These are phyloP conservation scores for Toxotes lorentzi DNA, from an alignment of 2,797 vertebrate genomes.

Conservation along the genomic window DNA sequence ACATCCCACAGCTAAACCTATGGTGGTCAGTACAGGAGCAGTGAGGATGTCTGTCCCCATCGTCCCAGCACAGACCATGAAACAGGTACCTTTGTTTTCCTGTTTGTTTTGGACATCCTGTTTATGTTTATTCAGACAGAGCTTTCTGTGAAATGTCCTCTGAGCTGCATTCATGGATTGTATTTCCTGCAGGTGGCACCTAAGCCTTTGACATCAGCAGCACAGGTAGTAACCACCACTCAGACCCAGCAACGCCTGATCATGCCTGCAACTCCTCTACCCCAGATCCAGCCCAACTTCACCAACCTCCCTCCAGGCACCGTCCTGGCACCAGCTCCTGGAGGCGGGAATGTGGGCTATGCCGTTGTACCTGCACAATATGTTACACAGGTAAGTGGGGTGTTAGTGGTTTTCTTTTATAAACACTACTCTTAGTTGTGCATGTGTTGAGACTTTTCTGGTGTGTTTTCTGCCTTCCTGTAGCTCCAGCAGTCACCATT, in stretches of 20 bases:
- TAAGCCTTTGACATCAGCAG: conserved; percentile 89
- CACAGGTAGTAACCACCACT: conserved; percentile 91
- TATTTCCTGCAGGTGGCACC: conserved; percentile 87
- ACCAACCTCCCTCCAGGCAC: conserved; percentile 96
- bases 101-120: no score
- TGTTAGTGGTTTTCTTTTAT: not conserved
- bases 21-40: conserved; percentile 91
- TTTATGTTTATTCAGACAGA: not conserved
- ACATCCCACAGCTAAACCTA: conserved; percentile 89
- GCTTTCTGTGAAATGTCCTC: not conserved
- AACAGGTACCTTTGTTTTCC: conserved; percentile 87
- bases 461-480: not conserved
- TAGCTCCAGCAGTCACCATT: conserved; percentile 95
- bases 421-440: not conserved
- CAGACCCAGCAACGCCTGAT: conserved; percentile 97
- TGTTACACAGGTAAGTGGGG: conserved; percentile 92
- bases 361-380: conserved; percentile 97
- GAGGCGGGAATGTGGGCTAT: conserved; percentile 93
- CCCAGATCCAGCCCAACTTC: conserved; percentile 98
- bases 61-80: conserved; percentile 92
- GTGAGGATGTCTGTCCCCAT: conserved; percentile 98
- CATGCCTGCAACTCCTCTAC: conserved; percentile 97
- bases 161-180: not conserved
- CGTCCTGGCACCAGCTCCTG: conserved; percentile 93
- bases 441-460: not conserved